phyloP scores from a whole-genome alignment of 1,140 invertebrate genomes.

The Mya arenaria region DNA sequence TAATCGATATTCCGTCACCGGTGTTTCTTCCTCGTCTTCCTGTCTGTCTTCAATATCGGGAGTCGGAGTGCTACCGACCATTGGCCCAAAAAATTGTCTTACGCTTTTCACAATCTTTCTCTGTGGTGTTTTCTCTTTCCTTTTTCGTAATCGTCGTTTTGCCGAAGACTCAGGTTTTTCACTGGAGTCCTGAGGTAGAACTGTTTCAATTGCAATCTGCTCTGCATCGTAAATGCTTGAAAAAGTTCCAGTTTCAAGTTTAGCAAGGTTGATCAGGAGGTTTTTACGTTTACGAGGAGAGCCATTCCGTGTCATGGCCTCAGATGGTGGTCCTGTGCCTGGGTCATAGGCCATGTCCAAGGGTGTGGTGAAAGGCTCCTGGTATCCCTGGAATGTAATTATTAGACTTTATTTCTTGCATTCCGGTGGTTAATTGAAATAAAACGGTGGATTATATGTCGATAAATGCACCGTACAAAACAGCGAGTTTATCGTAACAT shows the following conservation, averaged over 20 bases:
- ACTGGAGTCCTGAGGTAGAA: slow-evolving; percentile 51
- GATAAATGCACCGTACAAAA: no score
- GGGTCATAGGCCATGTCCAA: slow-evolving; percentile 46
- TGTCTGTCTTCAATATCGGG: slow-evolving; percentile 35
- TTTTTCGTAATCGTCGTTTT: slow-evolving; percentile 49
- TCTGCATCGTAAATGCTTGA: slow-evolving; percentile 67
- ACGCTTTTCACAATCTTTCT: slow-evolving; percentile 69
- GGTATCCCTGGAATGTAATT: slow-evolving; percentile 38
- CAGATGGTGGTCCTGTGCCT: background rate
- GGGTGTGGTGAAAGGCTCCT: slow-evolving; percentile 39
- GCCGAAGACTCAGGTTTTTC: slow-evolving; percentile 41
- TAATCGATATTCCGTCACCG: slow-evolving; percentile 71
- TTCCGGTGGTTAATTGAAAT: no score
- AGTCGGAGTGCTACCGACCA: slow-evolving; percentile 63
- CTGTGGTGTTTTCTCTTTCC: slow-evolving; percentile 59
- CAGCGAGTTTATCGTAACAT: no score
- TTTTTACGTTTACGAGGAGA: slow-evolving; percentile 64
- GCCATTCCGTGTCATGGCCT: slow-evolving; percentile 14
- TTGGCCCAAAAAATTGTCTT: slow-evolving; percentile 77
- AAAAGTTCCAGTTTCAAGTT: slow-evolving; percentile 70
- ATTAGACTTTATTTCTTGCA: no score
- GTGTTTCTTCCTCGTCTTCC: slow-evolving; percentile 63
- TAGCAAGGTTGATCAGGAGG: slow-evolving; percentile 71
- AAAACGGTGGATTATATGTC: no score
- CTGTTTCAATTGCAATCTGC: slow-evolving; percentile 67